These are phyloP conservation scores for Bombus haemorrhoidalis DNA, from an alignment of 1,140 invertebrate genomes.

Conservation along the genomic window DNA sequence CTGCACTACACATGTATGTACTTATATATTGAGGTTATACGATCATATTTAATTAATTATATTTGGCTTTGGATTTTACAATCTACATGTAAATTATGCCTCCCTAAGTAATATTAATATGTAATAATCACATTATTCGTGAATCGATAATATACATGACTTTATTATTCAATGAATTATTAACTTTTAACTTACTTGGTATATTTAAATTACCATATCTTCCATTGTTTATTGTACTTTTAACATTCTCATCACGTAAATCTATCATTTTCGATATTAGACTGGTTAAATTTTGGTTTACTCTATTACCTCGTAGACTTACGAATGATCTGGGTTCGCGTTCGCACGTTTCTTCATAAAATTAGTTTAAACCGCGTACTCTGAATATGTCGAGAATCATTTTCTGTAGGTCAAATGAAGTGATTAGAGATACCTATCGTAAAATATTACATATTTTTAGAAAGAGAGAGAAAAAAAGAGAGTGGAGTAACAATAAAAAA, in stretches of 20 bases:
- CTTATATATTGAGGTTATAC: neutral
- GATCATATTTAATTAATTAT: neutral
- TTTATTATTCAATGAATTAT: neutral
- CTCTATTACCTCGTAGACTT: neutral
- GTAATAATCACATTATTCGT: neutral
- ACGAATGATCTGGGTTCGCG: too few species aligned
- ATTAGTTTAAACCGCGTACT: neutral
- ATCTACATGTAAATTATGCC: neutral
- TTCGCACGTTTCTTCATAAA: neutral
- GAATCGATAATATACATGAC: neutral
- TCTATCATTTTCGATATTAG: slow-evolving; percentile 72
- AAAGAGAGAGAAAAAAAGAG: neutral
- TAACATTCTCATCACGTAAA: slow-evolving; percentile 64
- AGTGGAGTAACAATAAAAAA: too few species aligned
- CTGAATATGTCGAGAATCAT: slow-evolving; percentile 20
- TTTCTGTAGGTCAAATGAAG: neutral
- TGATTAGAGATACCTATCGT: too few species aligned
- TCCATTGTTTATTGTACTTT: slow-evolving; percentile 41
- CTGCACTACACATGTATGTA: neutral
- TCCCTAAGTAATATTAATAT: neutral
- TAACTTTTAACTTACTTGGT: slow-evolving; percentile 61
- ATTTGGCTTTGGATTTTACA: neutral
- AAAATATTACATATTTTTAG: neutral
- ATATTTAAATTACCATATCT: slow-evolving; percentile 62
- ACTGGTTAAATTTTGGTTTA: neutral